Conservation (phyloP, 2,888 invertebrate species). For the Sinotaia quadrata region DNA sequence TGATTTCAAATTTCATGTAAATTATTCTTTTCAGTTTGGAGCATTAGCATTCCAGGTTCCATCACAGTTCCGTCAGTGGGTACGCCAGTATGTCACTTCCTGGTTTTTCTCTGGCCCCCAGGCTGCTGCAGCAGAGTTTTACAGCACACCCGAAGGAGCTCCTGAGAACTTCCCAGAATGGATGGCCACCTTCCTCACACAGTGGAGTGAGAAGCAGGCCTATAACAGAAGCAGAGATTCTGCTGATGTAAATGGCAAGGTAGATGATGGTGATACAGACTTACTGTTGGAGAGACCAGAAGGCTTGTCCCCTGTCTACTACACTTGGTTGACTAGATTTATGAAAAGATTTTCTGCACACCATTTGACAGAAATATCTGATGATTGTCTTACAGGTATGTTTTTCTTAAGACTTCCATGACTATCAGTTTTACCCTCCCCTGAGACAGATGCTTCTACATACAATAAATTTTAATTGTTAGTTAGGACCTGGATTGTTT, state of each 20-base stretch:
- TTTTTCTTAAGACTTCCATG: too few species aligned
- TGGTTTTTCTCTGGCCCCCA: constrained; percentile 5
- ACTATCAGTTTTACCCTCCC: too few species aligned
- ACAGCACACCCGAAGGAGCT: constrained; percentile 1
- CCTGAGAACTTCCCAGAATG: constrained; percentile 13
- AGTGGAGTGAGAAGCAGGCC: neutral
- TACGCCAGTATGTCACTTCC: constrained; percentile 9
- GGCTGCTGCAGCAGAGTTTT: neutral
- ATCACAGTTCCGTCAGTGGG: constrained; percentile 2
- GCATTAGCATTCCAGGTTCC: constrained; percentile 10
- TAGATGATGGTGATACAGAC: constrained; percentile 2
- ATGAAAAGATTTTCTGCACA: neutral
- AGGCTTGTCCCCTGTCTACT: constrained; percentile 10
- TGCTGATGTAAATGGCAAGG: neutral
- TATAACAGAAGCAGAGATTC: too few species aligned
- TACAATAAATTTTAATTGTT: too few species aligned
- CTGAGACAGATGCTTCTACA: too few species aligned
- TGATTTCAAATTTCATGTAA: neutral
- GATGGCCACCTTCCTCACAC: constrained; percentile 1
- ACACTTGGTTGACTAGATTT: constrained; percentile 6
- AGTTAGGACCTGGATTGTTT: too few species aligned
- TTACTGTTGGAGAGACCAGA: neutral
- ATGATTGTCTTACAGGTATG: too few species aligned
- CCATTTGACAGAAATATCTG: neutral
- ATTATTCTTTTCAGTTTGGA: constrained; percentile 7